phyloP scores from a whole-genome alignment of 1,140 invertebrate species.

The Riptortus pedestris region DNA sequence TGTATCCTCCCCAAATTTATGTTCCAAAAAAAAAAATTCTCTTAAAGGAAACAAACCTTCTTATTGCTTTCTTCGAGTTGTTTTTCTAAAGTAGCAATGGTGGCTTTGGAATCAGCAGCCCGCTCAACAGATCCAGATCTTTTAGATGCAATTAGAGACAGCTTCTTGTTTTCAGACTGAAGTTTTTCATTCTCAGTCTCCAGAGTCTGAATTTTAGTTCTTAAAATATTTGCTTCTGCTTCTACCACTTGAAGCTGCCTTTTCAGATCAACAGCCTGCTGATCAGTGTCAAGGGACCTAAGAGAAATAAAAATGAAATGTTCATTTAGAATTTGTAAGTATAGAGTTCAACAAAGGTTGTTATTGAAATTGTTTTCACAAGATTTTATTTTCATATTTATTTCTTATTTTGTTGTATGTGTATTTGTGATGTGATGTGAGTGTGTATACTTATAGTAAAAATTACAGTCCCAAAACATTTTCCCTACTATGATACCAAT shows the following conservation, averaged over 20 bases:
- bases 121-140: slow-evolving; percentile 26
- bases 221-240: slow-evolving; percentile 55
- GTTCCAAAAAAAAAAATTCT: no score
- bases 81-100: slow-evolving; percentile 48
- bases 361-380: no score
- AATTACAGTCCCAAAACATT: no score
- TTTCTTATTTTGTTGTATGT: no score
- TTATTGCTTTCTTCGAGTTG: slow-evolving; percentile 48
- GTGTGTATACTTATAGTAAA: no score
- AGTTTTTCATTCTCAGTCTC: slow-evolving; percentile 66
- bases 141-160: slow-evolving; percentile 45
- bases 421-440: no score
- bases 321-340: no score
- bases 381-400: no score
- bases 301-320: slow-evolving; percentile 29
- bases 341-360: no score
- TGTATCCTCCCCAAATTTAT: no score
- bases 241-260: slow-evolving; percentile 60
- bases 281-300: slow-evolving; percentile 51
- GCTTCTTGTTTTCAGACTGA: slow-evolving; percentile 55
- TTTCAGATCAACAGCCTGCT: slow-evolving; percentile 54
- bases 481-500: no score
- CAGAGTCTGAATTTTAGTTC: slow-evolving; percentile 50
- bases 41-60: slow-evolving; percentile 43
- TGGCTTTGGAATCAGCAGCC: not conserved